Conservation (phyloP, 2,888 invertebrate species). For the Ypsolopha sequella region DNA sequence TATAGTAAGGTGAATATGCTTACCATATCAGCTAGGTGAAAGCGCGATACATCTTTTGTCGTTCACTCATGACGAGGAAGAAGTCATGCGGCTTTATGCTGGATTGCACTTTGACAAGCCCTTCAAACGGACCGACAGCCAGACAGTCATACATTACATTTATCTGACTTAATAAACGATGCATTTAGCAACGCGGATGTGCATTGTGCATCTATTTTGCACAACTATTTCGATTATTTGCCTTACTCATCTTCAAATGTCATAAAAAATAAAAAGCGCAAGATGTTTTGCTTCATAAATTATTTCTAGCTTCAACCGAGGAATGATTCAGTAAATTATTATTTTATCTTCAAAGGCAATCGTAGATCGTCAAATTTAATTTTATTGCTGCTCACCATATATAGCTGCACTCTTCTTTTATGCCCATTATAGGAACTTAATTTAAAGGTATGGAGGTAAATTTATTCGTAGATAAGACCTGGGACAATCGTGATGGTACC, state of each 20-base stretch:
- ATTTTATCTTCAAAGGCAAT: conserved; percentile 1
- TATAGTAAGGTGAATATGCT: too few relatives aligned
- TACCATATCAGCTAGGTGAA: background rate
- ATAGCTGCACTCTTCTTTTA: conserved; percentile 10
- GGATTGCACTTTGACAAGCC: background rate
- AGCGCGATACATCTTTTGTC: conserved; percentile 5
- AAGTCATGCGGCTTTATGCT: too few relatives aligned
- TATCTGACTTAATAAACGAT: background rate
- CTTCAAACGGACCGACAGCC: background rate
- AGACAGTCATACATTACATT: background rate
- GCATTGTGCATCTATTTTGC: background rate
- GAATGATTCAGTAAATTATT: background rate
- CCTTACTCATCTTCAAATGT: background rate
- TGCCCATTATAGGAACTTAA: conserved; percentile 18
- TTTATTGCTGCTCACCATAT: conserved; percentile 23
- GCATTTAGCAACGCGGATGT: background rate
- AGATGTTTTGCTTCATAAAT: background rate
- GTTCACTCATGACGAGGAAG: background rate
- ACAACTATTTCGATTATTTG: background rate
- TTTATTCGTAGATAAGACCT: conserved; percentile 15
- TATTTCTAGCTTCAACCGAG: background rate
- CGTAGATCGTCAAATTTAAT: conserved; percentile 14
- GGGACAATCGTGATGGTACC: conserved; percentile 19
- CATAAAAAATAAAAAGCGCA: background rate
- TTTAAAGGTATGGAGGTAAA: conserved; percentile 15